Conservation (phyloP, 2,113 vertebrate species). For the Cynocephalus volans region DNA sequence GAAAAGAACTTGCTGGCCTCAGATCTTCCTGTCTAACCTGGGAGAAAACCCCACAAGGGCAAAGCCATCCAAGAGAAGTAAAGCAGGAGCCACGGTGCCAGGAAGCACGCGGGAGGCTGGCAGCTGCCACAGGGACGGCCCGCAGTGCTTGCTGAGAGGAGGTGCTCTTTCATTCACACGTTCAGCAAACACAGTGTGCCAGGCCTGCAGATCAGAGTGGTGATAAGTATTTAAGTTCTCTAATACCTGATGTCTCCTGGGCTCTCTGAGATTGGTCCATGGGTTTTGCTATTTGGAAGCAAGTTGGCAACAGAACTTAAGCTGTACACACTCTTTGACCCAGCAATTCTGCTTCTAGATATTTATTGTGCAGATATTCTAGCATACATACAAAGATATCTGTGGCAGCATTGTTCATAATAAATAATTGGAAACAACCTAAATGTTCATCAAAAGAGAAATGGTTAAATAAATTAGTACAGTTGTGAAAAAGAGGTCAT, state of each 20-base stretch:
- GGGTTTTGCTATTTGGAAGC: not conserved
- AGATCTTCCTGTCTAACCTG: not conserved
- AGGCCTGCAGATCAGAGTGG: fast-evolving
- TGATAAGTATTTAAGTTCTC: not conserved
- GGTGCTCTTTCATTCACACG: not conserved
- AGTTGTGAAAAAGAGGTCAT: not conserved
- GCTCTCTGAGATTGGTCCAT: not conserved
- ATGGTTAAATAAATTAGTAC: not conserved
- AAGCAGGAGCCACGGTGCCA: fast-evolving
- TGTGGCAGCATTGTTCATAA: not conserved
- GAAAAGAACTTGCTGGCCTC: not conserved
- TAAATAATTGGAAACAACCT: not conserved
- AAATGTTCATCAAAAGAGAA: not conserved
- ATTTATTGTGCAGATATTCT: not conserved
- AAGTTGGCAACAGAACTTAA: not conserved
- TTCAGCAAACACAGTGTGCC: not conserved
- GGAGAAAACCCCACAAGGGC: not conserved
- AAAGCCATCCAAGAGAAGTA: not conserved
- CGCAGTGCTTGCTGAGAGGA: not conserved
- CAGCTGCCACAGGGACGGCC: not conserved
- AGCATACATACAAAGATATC: not conserved
- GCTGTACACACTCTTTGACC: too few relatives aligned
- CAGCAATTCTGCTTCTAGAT: not conserved
- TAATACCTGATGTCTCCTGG: not conserved
- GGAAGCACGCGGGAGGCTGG: not conserved